phyloP scores from a whole-genome alignment of 2,113 vertebrate genomes.

The Myrmophylax atrothorax region DNA sequence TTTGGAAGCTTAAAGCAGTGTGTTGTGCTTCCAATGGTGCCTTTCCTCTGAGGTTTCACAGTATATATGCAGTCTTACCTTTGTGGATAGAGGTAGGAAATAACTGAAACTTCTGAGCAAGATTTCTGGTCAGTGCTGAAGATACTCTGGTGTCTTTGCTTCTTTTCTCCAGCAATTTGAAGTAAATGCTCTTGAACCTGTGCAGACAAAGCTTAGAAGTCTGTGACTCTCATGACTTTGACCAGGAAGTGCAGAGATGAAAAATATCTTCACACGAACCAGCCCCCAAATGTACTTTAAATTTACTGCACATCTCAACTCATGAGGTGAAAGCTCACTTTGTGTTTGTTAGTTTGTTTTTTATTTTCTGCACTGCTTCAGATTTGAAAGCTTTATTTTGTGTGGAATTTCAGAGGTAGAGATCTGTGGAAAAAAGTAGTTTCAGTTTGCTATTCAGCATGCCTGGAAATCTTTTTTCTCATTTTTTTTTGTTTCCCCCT shows the following conservation, averaged over 20 bases:
- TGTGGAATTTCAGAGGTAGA: background rate
- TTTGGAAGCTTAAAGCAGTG: background rate
- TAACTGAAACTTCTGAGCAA: background rate
- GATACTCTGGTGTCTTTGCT: background rate
- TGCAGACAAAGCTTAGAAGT: background rate
- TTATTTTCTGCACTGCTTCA: background rate
- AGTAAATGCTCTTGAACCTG: background rate
- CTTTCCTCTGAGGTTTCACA: background rate
- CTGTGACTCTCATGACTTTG: background rate
- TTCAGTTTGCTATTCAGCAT: background rate
- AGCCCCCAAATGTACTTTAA: background rate
- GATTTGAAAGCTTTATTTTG: background rate
- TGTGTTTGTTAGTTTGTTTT: background rate
- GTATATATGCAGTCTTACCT: background rate
- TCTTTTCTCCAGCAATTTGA: background rate
- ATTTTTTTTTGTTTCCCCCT: background rate
- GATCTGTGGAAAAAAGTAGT: background rate
- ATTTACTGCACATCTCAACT: background rate
- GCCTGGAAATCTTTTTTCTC: background rate
- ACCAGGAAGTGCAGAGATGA: background rate
- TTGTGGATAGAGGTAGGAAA: background rate
- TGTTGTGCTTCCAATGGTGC: fast-evolving
- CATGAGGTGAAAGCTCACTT: background rate
- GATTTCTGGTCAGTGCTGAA: background rate
- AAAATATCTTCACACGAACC: background rate